Base-by-base conservation (phyloP, 1,140 invertebrate genomes). In the Anoplophora glabripennis region DNA sequence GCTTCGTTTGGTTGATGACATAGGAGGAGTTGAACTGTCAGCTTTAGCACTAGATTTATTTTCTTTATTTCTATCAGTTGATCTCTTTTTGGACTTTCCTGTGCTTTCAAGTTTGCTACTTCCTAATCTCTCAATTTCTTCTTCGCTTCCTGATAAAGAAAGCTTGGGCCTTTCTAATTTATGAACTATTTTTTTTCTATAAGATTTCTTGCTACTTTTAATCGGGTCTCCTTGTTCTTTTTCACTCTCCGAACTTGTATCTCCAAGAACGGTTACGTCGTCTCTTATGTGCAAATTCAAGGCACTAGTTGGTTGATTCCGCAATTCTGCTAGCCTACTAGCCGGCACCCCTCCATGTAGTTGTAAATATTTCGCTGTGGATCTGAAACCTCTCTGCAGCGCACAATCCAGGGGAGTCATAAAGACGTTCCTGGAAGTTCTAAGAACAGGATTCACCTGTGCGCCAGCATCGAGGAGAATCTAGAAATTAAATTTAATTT, bases 391-490 rank as follows among this genome's bases (percentile, higher is more conserved):
- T 47, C 90, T 84, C 57, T 89, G 86, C 4, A 96, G 77, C 1
- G 95, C 93, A 53, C 92, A 91, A 75, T 98, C 95, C 61, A 96
- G 78, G 0, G 94, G 92, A 0, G 94, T 96, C 78, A 96, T 84
- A 17, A 89, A 78, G 42, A 87, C 81, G 42, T 93, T 92, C 73
- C 92, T 90, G 1, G 84, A 86, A 9, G 89, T 93, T 54, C 89
- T 80, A 64, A 94, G 86, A 7, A 96, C 80, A 0, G 87, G 84
- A 75, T 96, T 96, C 0, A 95, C 83, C 69, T 89, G 83, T 0
- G 89, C 89, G 0, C 88, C 86, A 41, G 86, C 81, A 72, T 95
- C 92, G 37, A 96, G 75, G 4, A 96, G 76, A 34, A 94, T 81
- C 75, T 83, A 57, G 7, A 73, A 73, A 45, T 34, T 18, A 18